Conservation (phyloP, 2,113 vertebrate species). For the Channa maculata region DNA sequence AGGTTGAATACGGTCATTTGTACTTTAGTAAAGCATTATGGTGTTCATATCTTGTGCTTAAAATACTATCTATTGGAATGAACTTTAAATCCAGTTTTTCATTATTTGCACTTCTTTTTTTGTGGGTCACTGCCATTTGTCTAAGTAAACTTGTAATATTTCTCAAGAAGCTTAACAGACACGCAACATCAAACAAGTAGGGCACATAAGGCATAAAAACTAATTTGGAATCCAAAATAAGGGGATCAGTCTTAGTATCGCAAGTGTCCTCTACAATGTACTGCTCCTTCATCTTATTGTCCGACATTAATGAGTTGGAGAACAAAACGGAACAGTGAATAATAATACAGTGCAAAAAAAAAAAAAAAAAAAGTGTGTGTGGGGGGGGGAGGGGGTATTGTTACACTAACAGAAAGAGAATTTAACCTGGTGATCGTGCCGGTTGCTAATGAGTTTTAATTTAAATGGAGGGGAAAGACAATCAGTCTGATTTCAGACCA, state of each 20-base stretch:
- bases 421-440: constrained; percentile 36
- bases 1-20: too few relatives aligned
- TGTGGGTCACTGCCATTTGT: constrained; percentile 40
- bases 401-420: constrained; percentile 32
- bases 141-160: constrained; percentile 17
- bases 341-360: not conserved
- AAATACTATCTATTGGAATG: not conserved
- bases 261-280: constrained; percentile 33
- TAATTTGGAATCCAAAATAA: constrained; percentile 53
- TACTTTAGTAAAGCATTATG: too few relatives aligned
- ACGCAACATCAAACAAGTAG: constrained; percentile 51
- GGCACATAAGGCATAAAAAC: constrained; percentile 43
- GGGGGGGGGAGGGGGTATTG: constrained; percentile 24
- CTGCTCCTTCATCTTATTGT: constrained; percentile 48
- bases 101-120: constrained; percentile 8
- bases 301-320: constrained; percentile 48
- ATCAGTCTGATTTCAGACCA: not conserved
- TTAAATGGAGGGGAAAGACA: too few relatives aligned
- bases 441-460: too few relatives aligned
- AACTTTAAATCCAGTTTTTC: not conserved
- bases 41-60: too few relatives aligned
- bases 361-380: too few relatives aligned
- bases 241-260: constrained; percentile 44
- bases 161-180: constrained; percentile 31
- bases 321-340: constrained; percentile 6